Evolutionary conservation across 2,113 vertebrate genomes (phyloP), one percentile per base, ranked within the genome.

Genomic region (Phaethornis superciliosus): DNA sequence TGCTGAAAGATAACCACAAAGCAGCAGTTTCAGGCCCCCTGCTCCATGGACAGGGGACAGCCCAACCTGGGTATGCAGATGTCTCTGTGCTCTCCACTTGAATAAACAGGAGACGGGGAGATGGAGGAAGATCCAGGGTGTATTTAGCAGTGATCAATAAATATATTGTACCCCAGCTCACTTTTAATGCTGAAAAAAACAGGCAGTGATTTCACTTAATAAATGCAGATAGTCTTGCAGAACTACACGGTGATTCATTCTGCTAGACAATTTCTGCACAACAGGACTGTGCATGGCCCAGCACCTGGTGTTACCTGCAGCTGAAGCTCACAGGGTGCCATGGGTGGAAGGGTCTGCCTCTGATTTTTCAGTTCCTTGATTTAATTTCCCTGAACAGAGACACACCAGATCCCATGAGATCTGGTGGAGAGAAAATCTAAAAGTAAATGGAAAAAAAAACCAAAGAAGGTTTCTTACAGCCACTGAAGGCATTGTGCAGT

Each of bases 121-220:
- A 67, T 85, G 78, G 67, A 88, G 71, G 33, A 65, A 90, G 52
- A 52, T 74, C 71, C 49, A 19, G 32, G 49, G 23, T 77, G 33
- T 70, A 67, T 89, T 89, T 82, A 69, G 71, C 32, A 68, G 33
- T 4, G 59, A 74, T 95, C 81, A 59, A 67, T 89, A 96, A 80
- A 92, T 91, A 40, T 55, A 80, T 71, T 82, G 79, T 72, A 60
- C 59, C 80, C 37, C 37, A 85, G 63, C 59, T 91, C 79, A 85
- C 81, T 94, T 96, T 85, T 68, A 96, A 95, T 63, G 71, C 85
- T 85, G 75, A 37, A 89, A 75, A 88, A 91, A 95, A 47, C 55
- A 87, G 52, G 67, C 51, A 89, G 85, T 59, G 71, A 80, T 94
- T 86, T 86, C 49, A 71, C 72, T 90, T 92, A 90, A 92, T 83